Evolutionary conservation across 2,113 vertebrate species (phyloP), one percentile per base, ranked within the genome.

Genomic region (Cricetomys ansorgei): DNA sequence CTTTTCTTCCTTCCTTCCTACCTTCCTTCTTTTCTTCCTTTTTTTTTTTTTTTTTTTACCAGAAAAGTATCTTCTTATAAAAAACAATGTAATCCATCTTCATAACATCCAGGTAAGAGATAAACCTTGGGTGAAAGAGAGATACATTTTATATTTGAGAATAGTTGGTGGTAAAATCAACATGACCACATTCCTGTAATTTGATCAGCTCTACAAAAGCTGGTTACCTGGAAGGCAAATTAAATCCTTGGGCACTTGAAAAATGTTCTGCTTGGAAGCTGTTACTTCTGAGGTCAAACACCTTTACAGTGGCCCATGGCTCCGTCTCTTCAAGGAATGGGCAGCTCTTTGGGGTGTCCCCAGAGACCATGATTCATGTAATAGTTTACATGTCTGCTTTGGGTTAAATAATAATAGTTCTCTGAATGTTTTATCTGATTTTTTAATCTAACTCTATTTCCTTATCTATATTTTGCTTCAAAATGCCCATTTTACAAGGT

Each of bases 371-470:
- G 45, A 95, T 81, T 76, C 79, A 80, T 85, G 45, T 50, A 69
- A 85, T 45, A 77, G 43, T 92, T 92, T 80, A 43, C 23, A 85
- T 48, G 94, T 89, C 23, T 83, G 73, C 76, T 97, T 89, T 16
- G 84, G 79, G 57, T 91, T 94, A 93, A 83, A 53, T 55, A 69
- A n/a, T 92, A 10, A 2, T 90, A 72, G 84, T 90, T 95, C n/a
- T 88, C 48, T 62, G 76, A 94, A 15, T 27, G 83, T 85, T 34
- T 90, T 55, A 23, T 95, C 13, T 93, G 64, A 65, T 64, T 76
- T 94, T 96, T 48, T 92, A 34, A 75, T 93, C 17, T 84, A 43
- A 27, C 53, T 37, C 84, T 96, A 93, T 87, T 92, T 84, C 89
- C 76, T 92, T 91, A 69, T 72, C 80, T 92, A 83, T 91, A 75